Evolutionary conservation across 2,113 vertebrate species (phyloP).

Genomic region (Haliaeetus leucogaster): DNA sequence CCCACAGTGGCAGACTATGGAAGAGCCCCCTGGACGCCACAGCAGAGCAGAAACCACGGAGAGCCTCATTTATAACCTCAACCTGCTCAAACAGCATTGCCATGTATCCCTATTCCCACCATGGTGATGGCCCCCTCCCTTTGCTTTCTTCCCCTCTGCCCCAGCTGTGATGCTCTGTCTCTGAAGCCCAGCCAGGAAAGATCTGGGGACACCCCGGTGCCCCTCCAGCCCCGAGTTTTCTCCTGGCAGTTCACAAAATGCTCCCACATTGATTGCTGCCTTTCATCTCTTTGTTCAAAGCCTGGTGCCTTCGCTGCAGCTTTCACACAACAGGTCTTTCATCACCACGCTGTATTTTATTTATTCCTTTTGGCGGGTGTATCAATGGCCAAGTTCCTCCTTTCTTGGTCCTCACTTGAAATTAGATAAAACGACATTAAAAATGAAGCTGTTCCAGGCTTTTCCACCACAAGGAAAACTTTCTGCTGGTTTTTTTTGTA

Average conservation of each 20-base stretch:
- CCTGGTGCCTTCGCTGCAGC: background rate
- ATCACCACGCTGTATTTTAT: background rate
- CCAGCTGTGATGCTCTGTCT: fast-evolving
- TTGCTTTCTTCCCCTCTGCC: background rate
- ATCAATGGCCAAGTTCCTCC: background rate
- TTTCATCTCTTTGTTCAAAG: slow-evolving; percentile 42
- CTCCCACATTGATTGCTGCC: background rate
- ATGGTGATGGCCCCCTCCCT: background rate
- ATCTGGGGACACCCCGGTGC: background rate
- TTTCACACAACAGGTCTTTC: slow-evolving; percentile 46
- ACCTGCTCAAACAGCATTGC: background rate
- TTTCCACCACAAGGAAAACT: background rate
- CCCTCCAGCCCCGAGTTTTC: background rate
- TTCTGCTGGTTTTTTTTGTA: background rate
- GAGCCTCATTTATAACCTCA: background rate
- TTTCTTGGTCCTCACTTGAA: background rate
- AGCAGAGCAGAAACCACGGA: background rate
- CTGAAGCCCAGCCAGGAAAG: background rate
- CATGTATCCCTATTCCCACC: background rate
- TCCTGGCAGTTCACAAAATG: background rate
- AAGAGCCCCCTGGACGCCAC: background rate
- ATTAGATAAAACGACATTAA: background rate
- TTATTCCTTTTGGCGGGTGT: background rate
- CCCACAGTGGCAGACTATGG: background rate
- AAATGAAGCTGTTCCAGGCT: slow-evolving; percentile 19